Percentiles rank a stretch among this genome's conserved stretches.
phyloP scores from a whole-genome alignment of 1,140 invertebrate species.

The Heliothis subflexa region DNA sequence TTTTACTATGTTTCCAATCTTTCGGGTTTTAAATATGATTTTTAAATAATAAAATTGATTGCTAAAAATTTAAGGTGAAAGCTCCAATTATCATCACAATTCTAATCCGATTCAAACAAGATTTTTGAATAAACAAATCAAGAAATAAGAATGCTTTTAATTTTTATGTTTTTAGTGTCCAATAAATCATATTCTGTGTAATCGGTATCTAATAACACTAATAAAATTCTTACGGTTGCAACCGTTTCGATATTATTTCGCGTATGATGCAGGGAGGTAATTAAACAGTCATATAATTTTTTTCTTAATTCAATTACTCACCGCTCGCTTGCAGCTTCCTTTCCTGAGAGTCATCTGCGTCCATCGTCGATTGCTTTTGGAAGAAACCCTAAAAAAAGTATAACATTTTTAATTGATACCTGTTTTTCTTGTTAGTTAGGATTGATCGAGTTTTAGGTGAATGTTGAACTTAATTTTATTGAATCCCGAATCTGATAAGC shows the following conservation, averaged over 20 bases:
- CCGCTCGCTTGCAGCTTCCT: slow-evolving; percentile 82
- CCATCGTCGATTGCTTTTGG: slow-evolving; percentile 82
- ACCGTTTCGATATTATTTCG: slow-evolving; percentile 17
- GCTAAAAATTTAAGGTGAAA: slow-evolving; percentile 18
- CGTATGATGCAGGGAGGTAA: slow-evolving; percentile 12
- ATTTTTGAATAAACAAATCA: slow-evolving; percentile 4
- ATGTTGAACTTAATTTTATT: slow-evolving; percentile 7
- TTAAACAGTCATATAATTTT: slow-evolving; percentile 20
- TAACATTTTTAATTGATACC: slow-evolving; percentile 39
- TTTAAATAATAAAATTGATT: slow-evolving; percentile 7
- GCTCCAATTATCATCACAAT: slow-evolving; percentile 24
- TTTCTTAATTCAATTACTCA: slow-evolving; percentile 62
- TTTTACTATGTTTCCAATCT: not conserved
- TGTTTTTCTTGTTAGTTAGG: slow-evolving; percentile 25
- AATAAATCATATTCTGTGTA: slow-evolving; percentile 31
- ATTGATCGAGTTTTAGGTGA: slow-evolving; percentile 8
- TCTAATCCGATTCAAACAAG: not conserved
- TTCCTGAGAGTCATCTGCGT: slow-evolving; percentile 81
- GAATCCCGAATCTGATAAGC: not conserved
- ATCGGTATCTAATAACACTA: slow-evolving; percentile 26
- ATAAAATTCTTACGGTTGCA: slow-evolving; percentile 15
- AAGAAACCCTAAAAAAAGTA: slow-evolving; percentile 79
- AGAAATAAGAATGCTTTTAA: not conserved
- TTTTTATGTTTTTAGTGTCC: slow-evolving; percentile 24
- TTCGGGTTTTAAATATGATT: not conserved